Base-by-base conservation (phyloP, 2,888 invertebrate genomes). In the Drosophila lutescens region DNA sequence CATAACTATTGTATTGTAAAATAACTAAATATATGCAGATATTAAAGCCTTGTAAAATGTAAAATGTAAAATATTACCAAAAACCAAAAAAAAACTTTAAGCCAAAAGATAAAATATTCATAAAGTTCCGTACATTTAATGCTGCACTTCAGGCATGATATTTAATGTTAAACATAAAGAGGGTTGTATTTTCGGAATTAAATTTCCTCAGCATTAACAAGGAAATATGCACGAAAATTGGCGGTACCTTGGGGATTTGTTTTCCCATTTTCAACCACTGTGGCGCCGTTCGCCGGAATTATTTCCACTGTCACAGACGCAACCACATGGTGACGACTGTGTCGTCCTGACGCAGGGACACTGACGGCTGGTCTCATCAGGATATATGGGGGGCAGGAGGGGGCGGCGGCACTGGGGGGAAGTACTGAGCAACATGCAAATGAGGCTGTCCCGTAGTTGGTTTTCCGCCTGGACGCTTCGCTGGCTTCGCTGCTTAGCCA, bases 381-480 rank as follows among this genome's bases (percentile, higher is more conserved):
- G 65, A 41, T 49, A 13, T n/a, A 23, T 38, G 17, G 32, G 9
- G 15, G 44, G 26, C 20, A 17, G 41, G n/a, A 15, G 23, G 17
- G 43, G 43, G 12, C 1, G 20, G 9, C 4, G 26, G 44, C 15
- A 10, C 38, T 30, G 10, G 43, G 47, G 51, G 30, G n/a, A 8
- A 36, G 49, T 68, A 77, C 55, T 41, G 58, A 41, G 58, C 46
- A 56, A 82, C 87, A 86, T 86, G 86, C 86, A 86, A 86, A 86
- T 88, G 80, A 88, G 87, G 77, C 83, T 80, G 86, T 77, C 82
- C 87, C 82, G 82, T 83, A 86, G 82, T 84, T 88, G 86, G 84
- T 84, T 88, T 88, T 87, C 88, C 87, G 83, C 86, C 80, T 87
- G 82, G 83, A 87, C 83, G 83, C 88, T 82, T 87, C 83, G 83